Conservation (phyloP, 2,113 vertebrate genomes). For the Otus sunia region DNA sequence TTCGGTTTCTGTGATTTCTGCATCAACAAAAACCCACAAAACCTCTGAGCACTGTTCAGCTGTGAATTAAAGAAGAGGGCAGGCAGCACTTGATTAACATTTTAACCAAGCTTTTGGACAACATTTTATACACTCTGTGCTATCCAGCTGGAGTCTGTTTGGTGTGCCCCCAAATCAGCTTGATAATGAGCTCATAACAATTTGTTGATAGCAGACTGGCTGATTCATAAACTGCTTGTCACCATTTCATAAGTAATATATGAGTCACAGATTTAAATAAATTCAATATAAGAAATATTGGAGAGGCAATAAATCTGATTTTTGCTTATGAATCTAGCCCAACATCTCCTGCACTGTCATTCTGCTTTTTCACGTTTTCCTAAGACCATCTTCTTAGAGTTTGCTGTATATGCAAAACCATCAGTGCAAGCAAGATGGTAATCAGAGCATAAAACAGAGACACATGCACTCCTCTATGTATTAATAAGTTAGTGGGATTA, state of each 20-base stretch:
- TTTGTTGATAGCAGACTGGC: constrained; percentile 43
- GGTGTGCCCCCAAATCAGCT: constrained; percentile 1
- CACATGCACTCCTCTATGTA: constrained; percentile 50
- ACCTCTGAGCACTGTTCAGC: neutral
- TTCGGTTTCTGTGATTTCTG: neutral
- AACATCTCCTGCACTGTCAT: constrained; percentile 37
- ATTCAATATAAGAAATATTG: constrained; percentile 60
- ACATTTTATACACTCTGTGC: constrained; percentile 18
- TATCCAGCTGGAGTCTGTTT: constrained; percentile 15
- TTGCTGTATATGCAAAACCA: constrained; percentile 68
- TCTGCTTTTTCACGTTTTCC: constrained; percentile 60
- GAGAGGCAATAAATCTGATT: constrained; percentile 30
- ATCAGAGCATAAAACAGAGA: constrained; percentile 63
- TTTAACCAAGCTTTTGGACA: constrained; percentile 10
- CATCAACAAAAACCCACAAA: neutral
- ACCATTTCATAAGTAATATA: constrained; percentile 30
- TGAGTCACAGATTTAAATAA: constrained; percentile 60
- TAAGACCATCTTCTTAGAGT: constrained; percentile 50
- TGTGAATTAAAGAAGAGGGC: neutral
- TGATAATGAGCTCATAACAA: constrained; percentile 44
- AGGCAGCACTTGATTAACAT: constrained; percentile 18
- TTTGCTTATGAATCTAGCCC: constrained; percentile 61
- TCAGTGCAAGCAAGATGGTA: constrained; percentile 52
- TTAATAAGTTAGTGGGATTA: constrained; percentile 61
- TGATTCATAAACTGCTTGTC: constrained; percentile 61